Conservation (phyloP, 2,888 invertebrate species). For the Allacma fusca region DNA sequence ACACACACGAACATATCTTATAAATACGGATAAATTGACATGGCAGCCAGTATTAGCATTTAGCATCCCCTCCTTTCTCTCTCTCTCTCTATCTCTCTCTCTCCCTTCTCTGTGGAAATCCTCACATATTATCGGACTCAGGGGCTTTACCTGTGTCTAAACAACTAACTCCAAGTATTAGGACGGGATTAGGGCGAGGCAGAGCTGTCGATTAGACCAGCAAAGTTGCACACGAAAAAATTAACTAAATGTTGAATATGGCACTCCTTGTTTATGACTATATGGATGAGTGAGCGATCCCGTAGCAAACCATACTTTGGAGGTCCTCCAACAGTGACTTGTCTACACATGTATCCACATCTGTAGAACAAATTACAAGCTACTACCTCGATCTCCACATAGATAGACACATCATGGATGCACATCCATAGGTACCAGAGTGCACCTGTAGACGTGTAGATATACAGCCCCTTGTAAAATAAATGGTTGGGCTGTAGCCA, state of each 20-base stretch:
- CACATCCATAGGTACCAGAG: no score
- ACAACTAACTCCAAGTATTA: constrained; percentile 16
- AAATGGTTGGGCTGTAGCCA: no score
- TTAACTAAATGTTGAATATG: constrained; percentile 40
- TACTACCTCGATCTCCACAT: not conserved
- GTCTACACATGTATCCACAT: not conserved
- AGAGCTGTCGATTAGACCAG: constrained; percentile 38
- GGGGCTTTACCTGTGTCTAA: constrained; percentile 5
- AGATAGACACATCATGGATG: no score
- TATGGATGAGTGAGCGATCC: constrained; percentile 9
- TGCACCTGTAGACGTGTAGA: no score
- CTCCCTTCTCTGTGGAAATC: no score
- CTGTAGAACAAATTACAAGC: not conserved
- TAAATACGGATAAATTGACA: constrained; percentile 37
- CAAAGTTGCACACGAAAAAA: constrained; percentile 14
- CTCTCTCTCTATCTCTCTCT: no score
- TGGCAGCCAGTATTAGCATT: constrained; percentile 13
- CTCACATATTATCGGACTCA: not conserved
- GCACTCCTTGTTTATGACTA: constrained; percentile 38
- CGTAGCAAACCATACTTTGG: constrained; percentile 14
- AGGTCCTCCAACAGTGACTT: constrained; percentile 19
- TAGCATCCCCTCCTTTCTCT: constrained; percentile 18
- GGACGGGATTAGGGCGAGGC: constrained; percentile 33
- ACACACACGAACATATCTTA: constrained; percentile 3
- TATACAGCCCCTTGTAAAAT: no score